These are phyloP conservation scores for Phocides pigmalion DNA, from an alignment of 1,140 invertebrate genomes.

Conservation along the genomic window DNA sequence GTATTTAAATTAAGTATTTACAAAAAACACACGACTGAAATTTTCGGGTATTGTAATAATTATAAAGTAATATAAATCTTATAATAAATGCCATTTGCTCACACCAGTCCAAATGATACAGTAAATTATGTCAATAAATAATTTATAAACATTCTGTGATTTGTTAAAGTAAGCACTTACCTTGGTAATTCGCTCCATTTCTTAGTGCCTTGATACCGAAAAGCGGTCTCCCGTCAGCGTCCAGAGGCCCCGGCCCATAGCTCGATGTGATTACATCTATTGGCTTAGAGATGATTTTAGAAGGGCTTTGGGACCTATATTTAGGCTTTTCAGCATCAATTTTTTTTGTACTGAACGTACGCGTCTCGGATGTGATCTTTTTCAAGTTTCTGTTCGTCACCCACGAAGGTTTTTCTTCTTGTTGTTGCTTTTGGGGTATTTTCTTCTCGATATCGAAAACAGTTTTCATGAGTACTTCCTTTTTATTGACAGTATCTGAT, in stretches of 20 bases:
- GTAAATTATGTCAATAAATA: background rate
- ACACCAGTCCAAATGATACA: background rate
- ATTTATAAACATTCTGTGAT: background rate
- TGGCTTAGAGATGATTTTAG: constrained; percentile 67
- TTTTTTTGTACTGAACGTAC: constrained; percentile 72
- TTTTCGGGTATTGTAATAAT: no score
- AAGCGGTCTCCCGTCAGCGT: constrained; percentile 90
- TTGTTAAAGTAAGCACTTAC: constrained; percentile 50
- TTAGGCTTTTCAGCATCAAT: constrained; percentile 73
- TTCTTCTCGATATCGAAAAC: constrained; percentile 67
- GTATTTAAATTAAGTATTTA: no score
- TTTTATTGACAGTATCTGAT: constrained; percentile 43
- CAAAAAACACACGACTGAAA: no score
- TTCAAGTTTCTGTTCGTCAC: constrained; percentile 83
- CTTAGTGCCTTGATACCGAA: constrained; percentile 90
- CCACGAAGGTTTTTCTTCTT: constrained; percentile 84
- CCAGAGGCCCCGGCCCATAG: constrained; percentile 92
- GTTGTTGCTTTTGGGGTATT: constrained; percentile 51
- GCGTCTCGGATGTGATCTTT: constrained; percentile 73
- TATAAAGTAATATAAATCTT: no score
- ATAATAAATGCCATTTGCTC: no score
- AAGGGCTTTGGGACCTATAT: constrained; percentile 69
- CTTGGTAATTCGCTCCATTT: constrained; percentile 84
- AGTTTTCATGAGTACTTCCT: constrained; percentile 68
- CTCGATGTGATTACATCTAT: constrained; percentile 89